A percentile compares a stretch with the other conserved stretches of the same genome.
Evolutionary conservation across 2,797 vertebrate species (phyloP).

Genomic region (Epinephelus coioides): DNA sequence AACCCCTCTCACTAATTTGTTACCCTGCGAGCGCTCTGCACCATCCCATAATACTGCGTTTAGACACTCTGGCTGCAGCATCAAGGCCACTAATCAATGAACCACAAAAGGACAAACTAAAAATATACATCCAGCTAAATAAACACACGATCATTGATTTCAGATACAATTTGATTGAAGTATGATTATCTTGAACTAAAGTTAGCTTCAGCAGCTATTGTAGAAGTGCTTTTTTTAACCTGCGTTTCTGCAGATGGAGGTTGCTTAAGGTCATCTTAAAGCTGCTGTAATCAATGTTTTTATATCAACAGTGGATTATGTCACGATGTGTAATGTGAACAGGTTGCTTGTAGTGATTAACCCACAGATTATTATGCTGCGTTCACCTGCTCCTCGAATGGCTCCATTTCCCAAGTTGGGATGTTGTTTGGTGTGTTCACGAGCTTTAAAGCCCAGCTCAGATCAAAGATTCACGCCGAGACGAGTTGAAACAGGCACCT

Average conservation of each 20-base stretch:
- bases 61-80: conserved; percentile 4
- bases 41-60: not conserved
- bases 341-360: not conserved
- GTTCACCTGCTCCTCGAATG: too few relatives aligned
- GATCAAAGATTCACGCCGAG: too few relatives aligned
- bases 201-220: not conserved
- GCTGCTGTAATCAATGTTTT: not conserved
- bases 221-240: not conserved
- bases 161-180: not conserved
- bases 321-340: not conserved
- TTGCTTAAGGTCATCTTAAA: not conserved
- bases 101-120: conserved; percentile 15
- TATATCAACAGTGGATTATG: not conserved
- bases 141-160: conserved; percentile 15
- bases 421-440: too few relatives aligned
- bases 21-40: not conserved
- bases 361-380: not conserved
- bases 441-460: too few relatives aligned
- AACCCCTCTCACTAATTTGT: conserved; percentile 44
- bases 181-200: not conserved
- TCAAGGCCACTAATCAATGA: conserved; percentile 34
- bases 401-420: too few relatives aligned
- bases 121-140: not conserved
- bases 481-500: too few relatives aligned
- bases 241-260: not conserved